Evolutionary conservation across 2,113 vertebrate genomes (phyloP).

Genomic region (Asarcornis scutulata): DNA sequence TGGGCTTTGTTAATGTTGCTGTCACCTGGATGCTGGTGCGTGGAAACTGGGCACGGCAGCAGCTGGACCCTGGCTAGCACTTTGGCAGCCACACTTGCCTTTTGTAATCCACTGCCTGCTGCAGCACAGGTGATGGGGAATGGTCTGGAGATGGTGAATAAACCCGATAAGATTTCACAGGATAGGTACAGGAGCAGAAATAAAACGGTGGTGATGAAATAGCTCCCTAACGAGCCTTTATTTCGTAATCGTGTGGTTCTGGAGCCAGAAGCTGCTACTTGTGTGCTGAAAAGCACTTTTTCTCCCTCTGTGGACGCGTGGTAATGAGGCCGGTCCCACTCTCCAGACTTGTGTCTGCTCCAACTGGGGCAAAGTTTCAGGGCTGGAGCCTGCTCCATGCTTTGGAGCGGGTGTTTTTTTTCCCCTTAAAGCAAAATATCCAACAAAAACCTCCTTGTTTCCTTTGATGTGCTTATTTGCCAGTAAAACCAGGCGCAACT

Average conservation of each 20-base stretch:
- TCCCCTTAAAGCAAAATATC: not conserved
- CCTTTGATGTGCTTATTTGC: not conserved
- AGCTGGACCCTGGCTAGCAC: conserved; percentile 13
- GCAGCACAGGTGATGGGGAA: not conserved
- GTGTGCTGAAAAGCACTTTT: not conserved
- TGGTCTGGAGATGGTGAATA: conserved; percentile 43
- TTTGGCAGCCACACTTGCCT: not conserved
- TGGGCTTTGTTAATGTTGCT: not conserved
- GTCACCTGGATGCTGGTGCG: not conserved
- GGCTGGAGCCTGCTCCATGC: not conserved
- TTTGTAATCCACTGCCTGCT: conserved; percentile 21
- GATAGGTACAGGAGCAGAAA: not conserved
- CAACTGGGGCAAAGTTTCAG: not conserved
- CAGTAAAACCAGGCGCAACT: not conserved
- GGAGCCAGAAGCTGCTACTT: not conserved
- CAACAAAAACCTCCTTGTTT: not conserved
- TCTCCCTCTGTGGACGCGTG: not conserved
- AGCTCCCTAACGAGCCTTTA: not conserved
- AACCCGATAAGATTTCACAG: not conserved
- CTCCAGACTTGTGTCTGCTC: not conserved
- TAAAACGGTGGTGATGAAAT: not conserved
- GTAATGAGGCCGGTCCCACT: not conserved
- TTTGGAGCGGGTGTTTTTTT: not conserved
- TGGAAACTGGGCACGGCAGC: not conserved
- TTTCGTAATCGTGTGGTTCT: not conserved